Evolutionary conservation across 2,113 vertebrate genomes (phyloP), one percentile per base, ranked within the genome.

Genomic region (Anhinga anhinga): DNA sequence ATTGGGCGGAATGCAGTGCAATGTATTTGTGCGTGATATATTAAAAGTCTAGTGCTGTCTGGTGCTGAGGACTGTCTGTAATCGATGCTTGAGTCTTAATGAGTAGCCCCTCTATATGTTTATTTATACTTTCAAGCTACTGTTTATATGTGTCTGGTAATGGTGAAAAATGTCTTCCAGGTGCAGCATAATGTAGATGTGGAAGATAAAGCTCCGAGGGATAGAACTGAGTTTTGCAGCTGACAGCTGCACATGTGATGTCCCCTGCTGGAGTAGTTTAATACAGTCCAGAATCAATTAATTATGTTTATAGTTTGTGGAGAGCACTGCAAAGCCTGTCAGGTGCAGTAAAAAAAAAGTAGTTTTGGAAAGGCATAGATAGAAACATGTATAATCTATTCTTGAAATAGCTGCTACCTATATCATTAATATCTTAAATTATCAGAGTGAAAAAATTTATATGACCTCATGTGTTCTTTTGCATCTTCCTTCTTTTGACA

Each of bases 161-260:
- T 86, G 65, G 67, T 95, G 94, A 97, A 96, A 90, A 95, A 93
- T 91, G 40, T 90, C 66, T 92, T 96, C 93, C 90, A 97, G 95
- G 93, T 97, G 94, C 92, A 91, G 77, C 66, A 69, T 87, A 67
- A 96, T 69, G 55, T 79, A 83, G 90, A 80, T 53, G 76, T 71
- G 67, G 49, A 94, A 82, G 91, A 82, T 44, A 95, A 96, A 88
- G 53, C 92, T 85, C 87, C 52, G 81, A 88, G 76, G 90, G 56
- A 71, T 42, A 77, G 80, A 85, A 59, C 3, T 25, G 67, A 92
- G 53, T 63, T 87, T 90, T 86, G 77, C 91, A 96, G 91, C 94
- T 97, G 95, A 95, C 91, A 95, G 94, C 90, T 97, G 95, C 83
- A 81, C 66, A 22, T 85, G 44, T 91, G 93, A 93, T 95, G 70